Conservation (phyloP, 2,113 vertebrate genomes). For the Garra rufa region DNA sequence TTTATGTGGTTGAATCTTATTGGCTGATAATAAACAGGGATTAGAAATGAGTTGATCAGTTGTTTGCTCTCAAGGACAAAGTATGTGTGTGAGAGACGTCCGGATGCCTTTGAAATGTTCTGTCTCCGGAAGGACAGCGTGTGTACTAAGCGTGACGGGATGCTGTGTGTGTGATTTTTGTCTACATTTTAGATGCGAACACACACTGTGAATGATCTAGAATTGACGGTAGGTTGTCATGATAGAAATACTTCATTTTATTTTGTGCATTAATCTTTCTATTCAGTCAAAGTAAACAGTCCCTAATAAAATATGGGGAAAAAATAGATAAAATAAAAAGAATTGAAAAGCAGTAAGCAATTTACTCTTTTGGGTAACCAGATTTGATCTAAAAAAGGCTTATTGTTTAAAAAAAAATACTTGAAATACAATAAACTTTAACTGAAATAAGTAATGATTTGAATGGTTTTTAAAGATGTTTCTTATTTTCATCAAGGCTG, state of each 20-base stretch:
- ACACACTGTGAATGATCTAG: too few relatives aligned
- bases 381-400: too few relatives aligned
- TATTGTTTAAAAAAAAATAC: too few relatives aligned
- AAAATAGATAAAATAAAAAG: too few relatives aligned
- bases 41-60: background rate
- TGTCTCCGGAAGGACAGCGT: background rate
- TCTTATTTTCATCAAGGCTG: too few relatives aligned
- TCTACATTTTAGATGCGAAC: background rate
- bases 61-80: background rate
- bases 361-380: too few relatives aligned
- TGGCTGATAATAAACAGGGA: constrained; percentile 14
- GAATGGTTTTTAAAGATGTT: too few relatives aligned
- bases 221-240: background rate
- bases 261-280: background rate
- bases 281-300: background rate
- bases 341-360: too few relatives aligned
- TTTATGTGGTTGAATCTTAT: background rate
- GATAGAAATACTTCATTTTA: background rate
- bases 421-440: too few relatives aligned
- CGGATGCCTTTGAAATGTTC: constrained; percentile 9
- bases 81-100: background rate
- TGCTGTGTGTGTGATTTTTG: background rate
- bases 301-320: background rate
- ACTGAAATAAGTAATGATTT: too few relatives aligned
- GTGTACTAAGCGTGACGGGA: background rate